These are phyloP conservation scores for Sapajus apella DNA, from an alignment of 2,113 vertebrate species.

Conservation along the genomic window DNA sequence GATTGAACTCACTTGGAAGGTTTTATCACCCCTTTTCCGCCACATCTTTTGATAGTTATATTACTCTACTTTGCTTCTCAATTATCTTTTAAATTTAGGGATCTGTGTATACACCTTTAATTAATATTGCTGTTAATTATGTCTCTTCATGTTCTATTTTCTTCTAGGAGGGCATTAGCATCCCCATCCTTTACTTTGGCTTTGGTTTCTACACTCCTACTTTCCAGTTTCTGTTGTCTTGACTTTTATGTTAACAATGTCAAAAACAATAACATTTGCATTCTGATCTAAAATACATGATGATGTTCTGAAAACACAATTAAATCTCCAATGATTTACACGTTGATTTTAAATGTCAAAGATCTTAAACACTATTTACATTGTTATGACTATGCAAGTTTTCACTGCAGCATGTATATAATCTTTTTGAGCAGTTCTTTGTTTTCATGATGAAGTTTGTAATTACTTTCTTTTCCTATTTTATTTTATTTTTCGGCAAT, in stretches of 20 bases:
- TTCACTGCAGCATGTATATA: background rate
- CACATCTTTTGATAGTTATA: background rate
- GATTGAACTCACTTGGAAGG: background rate
- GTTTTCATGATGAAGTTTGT: background rate
- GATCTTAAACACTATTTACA: background rate
- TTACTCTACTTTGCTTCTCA: background rate
- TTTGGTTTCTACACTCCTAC: background rate
- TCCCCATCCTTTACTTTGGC: background rate
- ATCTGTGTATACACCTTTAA: background rate
- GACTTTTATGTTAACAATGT: background rate
- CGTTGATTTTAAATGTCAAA: background rate
- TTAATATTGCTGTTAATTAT: background rate
- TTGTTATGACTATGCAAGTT: background rate
- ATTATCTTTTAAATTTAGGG: background rate
- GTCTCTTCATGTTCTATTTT: background rate
- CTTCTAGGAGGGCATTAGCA: background rate
- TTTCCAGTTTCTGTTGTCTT: background rate
- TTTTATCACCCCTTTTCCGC: background rate
- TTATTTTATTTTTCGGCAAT: background rate
- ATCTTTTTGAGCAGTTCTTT: background rate
- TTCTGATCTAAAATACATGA: slow-evolving; percentile 2
- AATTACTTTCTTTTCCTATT: background rate
- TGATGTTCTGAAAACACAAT: slow-evolving; percentile 3
- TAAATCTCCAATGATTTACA: background rate
- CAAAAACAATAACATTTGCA: background rate